These are phyloP conservation scores for Chrysolina oricalcia DNA, from an alignment of 2,888 invertebrate genomes.

Conservation along the genomic window DNA sequence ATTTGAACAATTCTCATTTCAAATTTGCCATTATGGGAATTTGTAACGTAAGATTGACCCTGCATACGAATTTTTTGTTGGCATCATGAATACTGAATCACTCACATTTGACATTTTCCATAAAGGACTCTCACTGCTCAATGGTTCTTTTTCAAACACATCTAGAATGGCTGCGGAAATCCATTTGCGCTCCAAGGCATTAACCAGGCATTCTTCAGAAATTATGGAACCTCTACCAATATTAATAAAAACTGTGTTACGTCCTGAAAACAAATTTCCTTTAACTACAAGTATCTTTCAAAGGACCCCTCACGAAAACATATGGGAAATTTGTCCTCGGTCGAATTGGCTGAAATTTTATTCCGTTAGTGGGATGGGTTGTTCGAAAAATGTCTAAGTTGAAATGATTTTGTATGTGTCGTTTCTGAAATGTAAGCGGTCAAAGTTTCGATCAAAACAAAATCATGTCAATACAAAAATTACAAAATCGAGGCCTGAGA, in stretches of 20 bases:
- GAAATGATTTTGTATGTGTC: too few species aligned
- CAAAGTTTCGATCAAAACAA: too few species aligned
- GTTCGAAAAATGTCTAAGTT: too few species aligned
- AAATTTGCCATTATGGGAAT: neutral
- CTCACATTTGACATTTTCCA: constrained; percentile 74
- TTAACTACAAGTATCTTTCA: neutral
- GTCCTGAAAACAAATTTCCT: constrained; percentile 55
- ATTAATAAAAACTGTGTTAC: constrained; percentile 74
- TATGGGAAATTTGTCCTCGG: too few species aligned
- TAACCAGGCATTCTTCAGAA: constrained; percentile 72
- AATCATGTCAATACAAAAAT: too few species aligned
- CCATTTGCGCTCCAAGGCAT: constrained; percentile 74
- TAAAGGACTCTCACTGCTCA: constrained; percentile 71
- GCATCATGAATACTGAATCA: neutral
- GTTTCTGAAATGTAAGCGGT: too few species aligned
- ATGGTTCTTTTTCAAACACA: constrained; percentile 75
- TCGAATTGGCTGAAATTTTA: too few species aligned
- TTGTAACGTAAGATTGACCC: too few species aligned
- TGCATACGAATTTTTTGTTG: too few species aligned
- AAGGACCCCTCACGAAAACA: too few species aligned
- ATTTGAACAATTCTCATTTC: constrained; percentile 27
- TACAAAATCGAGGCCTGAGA: too few species aligned
- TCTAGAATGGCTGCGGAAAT: constrained; percentile 75
- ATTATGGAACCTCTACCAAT: constrained; percentile 76
- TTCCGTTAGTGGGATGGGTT: too few species aligned